Percentiles rank a stretch among this genome's conserved stretches.
These are phyloP conservation scores for Gnathonemus echidnorhynchus DNA, from an alignment of 2,113 vertebrate genomes.

Conservation along the genomic window DNA sequence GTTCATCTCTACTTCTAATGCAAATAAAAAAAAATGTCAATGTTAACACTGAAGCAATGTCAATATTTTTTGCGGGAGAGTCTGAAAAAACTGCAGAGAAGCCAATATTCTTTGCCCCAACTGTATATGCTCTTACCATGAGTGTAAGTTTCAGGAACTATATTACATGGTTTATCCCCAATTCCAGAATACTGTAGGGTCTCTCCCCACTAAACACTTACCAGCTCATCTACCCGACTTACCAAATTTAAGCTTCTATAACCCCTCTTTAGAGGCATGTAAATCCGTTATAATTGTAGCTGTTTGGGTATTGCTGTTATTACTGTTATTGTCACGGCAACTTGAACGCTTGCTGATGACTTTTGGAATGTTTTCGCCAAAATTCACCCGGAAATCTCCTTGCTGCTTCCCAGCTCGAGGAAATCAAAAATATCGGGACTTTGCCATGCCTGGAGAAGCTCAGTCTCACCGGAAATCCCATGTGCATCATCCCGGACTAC, in stretches of 20 bases:
- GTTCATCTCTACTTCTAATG: neutral
- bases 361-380: neutral
- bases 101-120: neutral
- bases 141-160: neutral
- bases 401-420: conserved; percentile 71
- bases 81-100: neutral
- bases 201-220: neutral
- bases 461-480: conserved; percentile 71
- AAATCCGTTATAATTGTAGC: neutral
- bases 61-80: neutral
- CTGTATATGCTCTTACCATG: neutral
- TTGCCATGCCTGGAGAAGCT: conserved; percentile 88
- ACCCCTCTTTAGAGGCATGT: neutral
- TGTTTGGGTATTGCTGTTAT: neutral
- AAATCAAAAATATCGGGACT: conserved; percentile 75
- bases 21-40: neutral
- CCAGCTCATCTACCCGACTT: neutral
- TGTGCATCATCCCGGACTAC: conserved; percentile 95
- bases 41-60: neutral
- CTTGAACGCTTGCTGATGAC: no score
- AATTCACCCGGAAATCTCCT: neutral
- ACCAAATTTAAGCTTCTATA: neutral
- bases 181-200: neutral
- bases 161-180: neutral
- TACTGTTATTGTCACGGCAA: neutral